phyloP scores from a whole-genome alignment of 2,797 vertebrate species.

The Lagocephalus sceleratus region DNA sequence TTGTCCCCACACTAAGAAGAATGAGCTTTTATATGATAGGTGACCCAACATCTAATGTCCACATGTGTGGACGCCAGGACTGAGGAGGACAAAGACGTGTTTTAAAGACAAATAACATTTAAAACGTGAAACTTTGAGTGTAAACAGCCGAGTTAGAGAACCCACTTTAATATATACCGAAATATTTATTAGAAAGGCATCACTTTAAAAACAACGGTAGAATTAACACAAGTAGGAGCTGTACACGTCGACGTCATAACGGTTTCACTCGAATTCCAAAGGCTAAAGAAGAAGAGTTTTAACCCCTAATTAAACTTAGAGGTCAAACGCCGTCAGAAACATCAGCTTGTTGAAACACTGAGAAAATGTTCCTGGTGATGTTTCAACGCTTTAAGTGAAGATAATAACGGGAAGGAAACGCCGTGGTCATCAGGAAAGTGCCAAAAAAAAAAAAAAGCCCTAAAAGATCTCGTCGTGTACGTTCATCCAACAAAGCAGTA shows the following conservation, averaged over 20 bases:
- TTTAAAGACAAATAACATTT: no score
- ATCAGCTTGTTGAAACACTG: neutral
- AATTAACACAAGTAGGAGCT: slow-evolving; percentile 2
- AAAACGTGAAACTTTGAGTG: no score
- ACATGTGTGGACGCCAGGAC: no score
- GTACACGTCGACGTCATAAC: neutral
- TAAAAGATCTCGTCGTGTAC: slow-evolving; percentile 1
- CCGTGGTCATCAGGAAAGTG: neutral
- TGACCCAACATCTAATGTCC: no score
- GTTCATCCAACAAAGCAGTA: slow-evolving; percentile 10
- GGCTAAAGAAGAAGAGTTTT: neutral
- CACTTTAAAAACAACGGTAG: slow-evolving; percentile 35
- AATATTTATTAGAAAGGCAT: slow-evolving; percentile 23
- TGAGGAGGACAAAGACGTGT: no score
- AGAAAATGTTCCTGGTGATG: slow-evolving; percentile 11
- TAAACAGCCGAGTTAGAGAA: no score
- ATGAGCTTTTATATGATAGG: no score
- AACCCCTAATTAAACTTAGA: slow-evolving; percentile 20
- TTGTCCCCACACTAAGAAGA: no score
- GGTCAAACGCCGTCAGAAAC: neutral
- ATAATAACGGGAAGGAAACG: neutral
- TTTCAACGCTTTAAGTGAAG: neutral
- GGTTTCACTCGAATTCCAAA: no score
- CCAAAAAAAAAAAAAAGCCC: neutral
- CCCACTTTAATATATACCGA: neutral